Evolutionary conservation across 2,888 invertebrate genomes (phyloP), one percentile per base, ranked within the genome.

Genomic region (Habroteleia sp.): DNA sequence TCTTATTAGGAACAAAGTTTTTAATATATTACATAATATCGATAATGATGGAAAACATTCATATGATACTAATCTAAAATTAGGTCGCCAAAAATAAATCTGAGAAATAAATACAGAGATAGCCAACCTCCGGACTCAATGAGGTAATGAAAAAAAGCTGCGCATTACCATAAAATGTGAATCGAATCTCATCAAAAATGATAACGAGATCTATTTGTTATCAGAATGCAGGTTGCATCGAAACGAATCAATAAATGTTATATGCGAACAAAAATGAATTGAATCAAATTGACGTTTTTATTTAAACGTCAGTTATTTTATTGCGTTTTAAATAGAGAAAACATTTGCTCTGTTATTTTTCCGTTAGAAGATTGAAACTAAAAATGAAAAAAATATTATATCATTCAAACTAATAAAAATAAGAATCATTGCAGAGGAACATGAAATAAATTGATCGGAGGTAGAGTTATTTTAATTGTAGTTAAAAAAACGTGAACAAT

Each of bases 191-290:
- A 71, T 71, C 71, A 63, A 63, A 52, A 56, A 63, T 63, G 63
- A 71, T 71, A 71, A 71, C 62, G 62, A 71, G 62, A 56, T 71
- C 48, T 54, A 27, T 71, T 71, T 54, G 54, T 54, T 71, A 63
- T 71, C 71, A 27, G 63, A 48, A 71, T 71, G 63, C 71, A 52
- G 48, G 17, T 33, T 63, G 54, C 48, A 54, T 63, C 35, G 46
- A 4, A 50, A 20, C 46, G 42, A 50, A 71, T 71, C 62, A 37
- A 71, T 63, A 63, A 54, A 56, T 56, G 46, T 54, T 63, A 48
- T 48, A 46, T 27, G 25, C 33, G 25, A 41, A 41, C 46, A 48
- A 71, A 56, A 71, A 71, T 62, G 37, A 63, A 71, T 63, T 41
- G 54, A 56, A 63, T 62, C 46, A 63, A 27, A 56, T 62, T 8